These are phyloP conservation scores for Perccottus glenii DNA, from an alignment of 2,113 vertebrate species.

Conservation along the genomic window DNA sequence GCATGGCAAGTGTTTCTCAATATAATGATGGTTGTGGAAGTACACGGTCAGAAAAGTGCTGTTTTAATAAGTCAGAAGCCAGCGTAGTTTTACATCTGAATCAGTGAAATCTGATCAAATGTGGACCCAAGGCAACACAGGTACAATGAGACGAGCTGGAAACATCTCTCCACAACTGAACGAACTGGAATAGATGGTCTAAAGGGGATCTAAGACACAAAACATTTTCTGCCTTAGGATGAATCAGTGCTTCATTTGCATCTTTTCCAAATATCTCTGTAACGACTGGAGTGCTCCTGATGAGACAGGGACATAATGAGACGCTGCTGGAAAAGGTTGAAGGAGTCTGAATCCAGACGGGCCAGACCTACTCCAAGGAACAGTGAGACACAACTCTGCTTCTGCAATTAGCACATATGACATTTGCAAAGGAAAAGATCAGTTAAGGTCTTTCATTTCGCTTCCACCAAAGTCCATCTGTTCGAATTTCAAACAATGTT, in stretches of 20 bases:
- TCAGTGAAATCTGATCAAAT: too few species aligned
- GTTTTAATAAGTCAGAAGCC: too few species aligned
- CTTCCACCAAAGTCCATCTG: too few species aligned
- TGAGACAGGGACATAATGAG: not conserved
- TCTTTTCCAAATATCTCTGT: not conserved
- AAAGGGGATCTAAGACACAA: not conserved
- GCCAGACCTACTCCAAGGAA: not conserved
- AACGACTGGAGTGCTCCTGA: not conserved
- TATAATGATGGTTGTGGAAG: too few species aligned
- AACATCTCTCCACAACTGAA: not conserved
- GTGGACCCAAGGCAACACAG: too few species aligned
- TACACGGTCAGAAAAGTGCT: too few species aligned
- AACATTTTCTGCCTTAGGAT: not conserved
- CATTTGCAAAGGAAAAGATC: constrained; percentile 18
- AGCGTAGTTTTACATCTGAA: too few species aligned
- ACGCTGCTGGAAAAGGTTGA: not conserved
- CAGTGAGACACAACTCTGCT: not conserved
- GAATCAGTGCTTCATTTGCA: not conserved
- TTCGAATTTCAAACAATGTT: too few species aligned
- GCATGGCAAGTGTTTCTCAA: too few species aligned
- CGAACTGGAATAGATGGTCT: too few species aligned
- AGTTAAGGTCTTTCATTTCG: not conserved
- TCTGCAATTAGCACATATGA: constrained; percentile 3
- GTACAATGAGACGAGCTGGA: too few species aligned
- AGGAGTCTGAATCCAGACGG: not conserved